phyloP scores from a whole-genome alignment of 2,797 vertebrate genomes.

The Oreochromis mossambicus region DNA sequence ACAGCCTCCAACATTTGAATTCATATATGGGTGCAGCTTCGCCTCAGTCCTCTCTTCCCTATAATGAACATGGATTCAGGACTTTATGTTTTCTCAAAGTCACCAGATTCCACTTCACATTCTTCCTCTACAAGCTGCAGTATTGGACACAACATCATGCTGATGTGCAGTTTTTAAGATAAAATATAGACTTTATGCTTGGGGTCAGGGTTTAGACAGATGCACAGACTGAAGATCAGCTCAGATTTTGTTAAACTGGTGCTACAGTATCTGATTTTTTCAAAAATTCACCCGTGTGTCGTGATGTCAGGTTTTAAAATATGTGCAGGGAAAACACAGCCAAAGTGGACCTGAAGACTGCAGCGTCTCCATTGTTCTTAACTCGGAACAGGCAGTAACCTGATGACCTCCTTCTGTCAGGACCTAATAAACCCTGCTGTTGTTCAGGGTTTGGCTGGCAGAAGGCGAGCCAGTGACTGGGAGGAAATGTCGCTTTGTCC shows the following conservation, averaged over 20 bases:
- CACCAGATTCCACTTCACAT: neutral
- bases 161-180: neutral
- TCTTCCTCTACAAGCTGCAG: neutral
- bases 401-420: neutral
- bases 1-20: neutral
- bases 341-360: neutral
- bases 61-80: neutral
- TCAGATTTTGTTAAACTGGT: neutral
- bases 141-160: neutral
- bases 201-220: neutral
- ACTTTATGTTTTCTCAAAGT: neutral
- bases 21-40: neutral
- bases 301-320: neutral
- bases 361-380: neutral
- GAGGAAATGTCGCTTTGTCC: constrained; percentile 36
- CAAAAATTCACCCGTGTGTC: neutral
- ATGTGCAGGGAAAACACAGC: neutral
- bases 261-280: neutral
- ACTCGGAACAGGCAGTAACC: neutral
- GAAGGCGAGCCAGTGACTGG: neutral
- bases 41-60: neutral
- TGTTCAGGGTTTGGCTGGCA: neutral
- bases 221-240: neutral
- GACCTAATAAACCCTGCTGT: neutral
- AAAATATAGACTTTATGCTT: neutral